These are phyloP conservation scores for Dermatemys mawii DNA, from an alignment of 2,113 vertebrate genomes.

Conservation along the genomic window DNA sequence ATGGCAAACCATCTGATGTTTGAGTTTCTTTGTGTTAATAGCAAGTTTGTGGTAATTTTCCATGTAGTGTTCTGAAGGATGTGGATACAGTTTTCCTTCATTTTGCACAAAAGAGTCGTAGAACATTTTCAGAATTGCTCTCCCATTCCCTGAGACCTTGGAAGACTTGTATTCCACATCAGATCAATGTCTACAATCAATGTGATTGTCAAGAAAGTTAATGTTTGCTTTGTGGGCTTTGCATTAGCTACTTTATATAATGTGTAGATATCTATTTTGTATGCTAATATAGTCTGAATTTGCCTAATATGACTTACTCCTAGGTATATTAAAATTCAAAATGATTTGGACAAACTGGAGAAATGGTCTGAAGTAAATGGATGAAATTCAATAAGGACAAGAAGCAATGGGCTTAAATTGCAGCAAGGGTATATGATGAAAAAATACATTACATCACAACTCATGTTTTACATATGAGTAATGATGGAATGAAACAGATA, in stretches of 20 bases:
- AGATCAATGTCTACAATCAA: neutral
- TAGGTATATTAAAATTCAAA: no score
- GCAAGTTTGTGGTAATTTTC: neutral
- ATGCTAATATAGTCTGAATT: neutral
- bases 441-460: slow-evolving; percentile 25
- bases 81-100: neutral
- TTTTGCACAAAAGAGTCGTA: neutral
- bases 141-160: neutral
- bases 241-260: neutral
- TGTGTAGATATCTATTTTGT: neutral
- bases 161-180: neutral
- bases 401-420: no score
- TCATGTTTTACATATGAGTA: slow-evolving; percentile 2
- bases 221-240: neutral
- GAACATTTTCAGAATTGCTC: neutral
- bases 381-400: no score
- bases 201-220: neutral
- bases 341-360: no score
- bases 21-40: neutral
- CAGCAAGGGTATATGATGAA: neutral
- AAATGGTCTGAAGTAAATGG: no score
- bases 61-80: neutral
- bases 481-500: neutral
- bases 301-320: no score
- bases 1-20: neutral